Base-by-base conservation (phyloP, 2,888 invertebrate species). In the Heliconius aoede region DNA sequence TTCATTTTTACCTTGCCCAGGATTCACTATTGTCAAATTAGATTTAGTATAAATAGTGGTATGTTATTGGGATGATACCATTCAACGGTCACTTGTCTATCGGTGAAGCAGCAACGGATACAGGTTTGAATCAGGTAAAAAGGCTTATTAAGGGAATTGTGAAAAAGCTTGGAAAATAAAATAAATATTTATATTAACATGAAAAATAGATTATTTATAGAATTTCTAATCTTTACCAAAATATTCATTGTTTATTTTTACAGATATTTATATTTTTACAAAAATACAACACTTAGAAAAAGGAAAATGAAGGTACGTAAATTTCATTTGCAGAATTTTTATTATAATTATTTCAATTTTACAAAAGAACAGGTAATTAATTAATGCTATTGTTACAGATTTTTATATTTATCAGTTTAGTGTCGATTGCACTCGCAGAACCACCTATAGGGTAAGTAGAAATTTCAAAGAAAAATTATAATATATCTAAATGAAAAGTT, bases 391-490 rank as follows among this genome's bases (percentile, higher is more conserved):
- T 76, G n/a, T 90, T 90, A 64, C 87, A 92, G 92, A 86, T 87
- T 77, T 84, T 90, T 21, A 80, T 92, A 21, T 80, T 90, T 11
- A 60, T 90, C 13, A 88, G 87, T 79, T 73, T 91, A n/a, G 71
- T 89, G 3, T 85, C 89, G 18, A 74, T 83, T 1, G 79, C 86
- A 0, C 5, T 86, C 21, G 92, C 92, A 1, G 93, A 93, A 80
- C 92, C 93, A 65, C 92, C 93, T 1, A 86, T 92, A 1, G 87
- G 88, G 92, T 93, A 87, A 85, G 92, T 85, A 36, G 28, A 69
- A 61, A 18, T 46, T 21, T 46, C 18, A 32, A 60, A 73, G 65
- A 58, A 26, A 24, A 1, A 40, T n/a, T 3, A 32, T 26, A 26
- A 4, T 2, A 11, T 13, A 28, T 26, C 4, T 60, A 26, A 26